phyloP scores from a whole-genome alignment of 2,797 vertebrate species.

The Eulemur albifrons region DNA sequence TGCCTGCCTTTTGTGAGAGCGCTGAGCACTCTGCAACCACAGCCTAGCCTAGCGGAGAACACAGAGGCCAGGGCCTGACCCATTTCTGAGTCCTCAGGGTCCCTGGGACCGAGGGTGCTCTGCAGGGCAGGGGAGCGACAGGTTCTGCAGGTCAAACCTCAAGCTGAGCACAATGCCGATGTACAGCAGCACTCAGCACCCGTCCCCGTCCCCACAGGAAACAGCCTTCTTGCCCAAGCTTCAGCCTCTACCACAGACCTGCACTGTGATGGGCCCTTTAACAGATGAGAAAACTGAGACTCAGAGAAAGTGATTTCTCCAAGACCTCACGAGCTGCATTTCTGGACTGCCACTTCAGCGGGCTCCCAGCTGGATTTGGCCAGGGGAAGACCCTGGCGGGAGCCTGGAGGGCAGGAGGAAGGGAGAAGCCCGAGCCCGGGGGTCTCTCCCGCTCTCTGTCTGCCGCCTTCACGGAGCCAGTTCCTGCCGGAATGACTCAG shows the following conservation, averaged over 20 bases:
- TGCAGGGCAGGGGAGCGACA: not conserved
- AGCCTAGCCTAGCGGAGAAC: not conserved
- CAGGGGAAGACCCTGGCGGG: not conserved
- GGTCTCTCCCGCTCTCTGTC: not conserved
- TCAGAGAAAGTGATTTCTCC: not conserved
- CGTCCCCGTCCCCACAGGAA: accelerated
- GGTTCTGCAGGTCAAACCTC: not conserved
- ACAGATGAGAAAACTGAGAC: not conserved
- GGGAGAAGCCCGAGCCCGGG: not conserved
- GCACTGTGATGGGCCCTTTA: not conserved
- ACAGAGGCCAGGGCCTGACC: not conserved
- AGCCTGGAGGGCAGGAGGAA: not conserved
- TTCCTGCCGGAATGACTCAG: not conserved
- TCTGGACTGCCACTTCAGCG: not conserved
- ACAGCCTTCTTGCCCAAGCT: not conserved
- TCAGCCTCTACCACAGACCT: not conserved
- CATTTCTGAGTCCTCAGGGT: not conserved
- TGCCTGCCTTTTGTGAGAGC: not conserved
- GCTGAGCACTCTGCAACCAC: not conserved
- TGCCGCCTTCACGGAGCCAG: not conserved
- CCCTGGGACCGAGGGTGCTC: not conserved
- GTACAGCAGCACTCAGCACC: too few relatives aligned
- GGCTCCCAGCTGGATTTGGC: not conserved
- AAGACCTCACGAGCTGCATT: not conserved
- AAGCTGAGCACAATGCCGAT: accelerated